Evolutionary conservation across 2,113 vertebrate genomes (phyloP).

Genomic region (Coptodon rendalli): DNA sequence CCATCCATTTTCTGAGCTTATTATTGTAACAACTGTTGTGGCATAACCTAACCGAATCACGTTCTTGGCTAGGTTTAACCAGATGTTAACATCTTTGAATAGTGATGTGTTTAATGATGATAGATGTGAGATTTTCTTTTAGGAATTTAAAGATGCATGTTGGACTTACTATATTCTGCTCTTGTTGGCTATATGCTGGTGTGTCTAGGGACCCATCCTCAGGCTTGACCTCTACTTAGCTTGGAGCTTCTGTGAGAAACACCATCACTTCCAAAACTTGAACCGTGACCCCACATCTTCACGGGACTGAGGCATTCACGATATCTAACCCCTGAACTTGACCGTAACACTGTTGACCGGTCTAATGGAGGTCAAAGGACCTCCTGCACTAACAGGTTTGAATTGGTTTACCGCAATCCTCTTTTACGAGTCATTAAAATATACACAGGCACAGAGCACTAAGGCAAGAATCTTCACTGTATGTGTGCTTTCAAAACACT

Average conservation of each 20-base stretch:
- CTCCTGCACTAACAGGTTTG: constrained; percentile 26
- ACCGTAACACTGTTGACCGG: constrained; percentile 44
- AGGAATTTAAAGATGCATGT: neutral
- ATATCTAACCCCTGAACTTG: constrained; percentile 32
- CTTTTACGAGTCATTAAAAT: constrained; percentile 47
- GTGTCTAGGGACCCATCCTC: neutral
- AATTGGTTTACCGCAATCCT: constrained; percentile 28
- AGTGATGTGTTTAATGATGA: neutral
- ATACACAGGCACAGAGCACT: constrained; percentile 29
- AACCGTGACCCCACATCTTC: constrained; percentile 1
- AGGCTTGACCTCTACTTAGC: constrained; percentile 13
- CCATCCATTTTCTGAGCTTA: neutral
- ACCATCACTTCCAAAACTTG: neutral
- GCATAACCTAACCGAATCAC: neutral
- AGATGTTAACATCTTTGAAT: neutral
- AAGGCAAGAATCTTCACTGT: constrained; percentile 38
- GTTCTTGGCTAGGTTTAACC: neutral
- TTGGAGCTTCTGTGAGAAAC: neutral
- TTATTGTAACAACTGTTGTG: neutral
- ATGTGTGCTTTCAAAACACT: constrained; percentile 61
- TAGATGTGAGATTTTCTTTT: neutral
- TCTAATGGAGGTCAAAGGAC: constrained; percentile 36
- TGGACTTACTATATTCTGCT: neutral
- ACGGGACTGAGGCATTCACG: neutral
- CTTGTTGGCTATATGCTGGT: neutral